A percentile compares a stretch with the other conserved stretches of the same genome.
Evolutionary conservation across 2,888 invertebrate species (phyloP).

Genomic region (Lucinisca nassula): DNA sequence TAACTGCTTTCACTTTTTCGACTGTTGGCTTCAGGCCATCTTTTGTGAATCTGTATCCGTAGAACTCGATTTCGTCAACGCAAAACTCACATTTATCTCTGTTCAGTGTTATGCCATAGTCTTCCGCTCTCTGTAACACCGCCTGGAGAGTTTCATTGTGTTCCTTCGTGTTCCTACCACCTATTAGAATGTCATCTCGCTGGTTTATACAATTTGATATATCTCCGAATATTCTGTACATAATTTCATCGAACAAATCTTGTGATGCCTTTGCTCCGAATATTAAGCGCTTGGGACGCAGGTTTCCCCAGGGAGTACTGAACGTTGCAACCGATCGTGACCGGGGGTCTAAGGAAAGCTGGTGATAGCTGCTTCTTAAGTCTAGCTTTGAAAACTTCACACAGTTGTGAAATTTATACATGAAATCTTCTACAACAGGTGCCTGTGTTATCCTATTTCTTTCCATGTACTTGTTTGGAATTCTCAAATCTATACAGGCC

Average conservation of each 20-base stretch:
- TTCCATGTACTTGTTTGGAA: background rate
- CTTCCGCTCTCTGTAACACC: background rate
- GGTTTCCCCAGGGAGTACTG: conserved; percentile 14
- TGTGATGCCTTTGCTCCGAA: conserved; percentile 9
- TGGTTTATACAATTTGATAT: conserved; percentile 19
- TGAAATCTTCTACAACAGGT: conserved; percentile 37
- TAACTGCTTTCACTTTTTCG: conserved; percentile 31
- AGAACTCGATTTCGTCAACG: conserved; percentile 7
- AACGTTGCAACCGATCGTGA: conserved; percentile 15
- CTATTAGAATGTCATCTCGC: background rate
- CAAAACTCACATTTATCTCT: conserved; percentile 13
- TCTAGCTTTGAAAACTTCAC: conserved; percentile 25
- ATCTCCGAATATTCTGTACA: background rate
- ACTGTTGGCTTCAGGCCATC: conserved; percentile 22
- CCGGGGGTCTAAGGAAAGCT: background rate
- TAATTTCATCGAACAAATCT: conserved; percentile 34
- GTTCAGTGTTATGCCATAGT: background rate
- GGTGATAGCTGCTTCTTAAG: conserved; percentile 21
- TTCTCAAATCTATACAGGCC: background rate
- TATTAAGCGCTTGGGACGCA: conserved; percentile 8
- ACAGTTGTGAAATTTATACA: conserved; percentile 8
- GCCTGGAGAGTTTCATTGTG: background rate
- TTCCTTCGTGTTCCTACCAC: background rate
- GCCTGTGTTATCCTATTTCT: background rate
- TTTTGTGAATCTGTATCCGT: conserved; percentile 21